Evolutionary conservation across 2,888 invertebrate species (phyloP), one percentile per base, ranked within the genome.

Genomic region (Tridacna gigas): DNA sequence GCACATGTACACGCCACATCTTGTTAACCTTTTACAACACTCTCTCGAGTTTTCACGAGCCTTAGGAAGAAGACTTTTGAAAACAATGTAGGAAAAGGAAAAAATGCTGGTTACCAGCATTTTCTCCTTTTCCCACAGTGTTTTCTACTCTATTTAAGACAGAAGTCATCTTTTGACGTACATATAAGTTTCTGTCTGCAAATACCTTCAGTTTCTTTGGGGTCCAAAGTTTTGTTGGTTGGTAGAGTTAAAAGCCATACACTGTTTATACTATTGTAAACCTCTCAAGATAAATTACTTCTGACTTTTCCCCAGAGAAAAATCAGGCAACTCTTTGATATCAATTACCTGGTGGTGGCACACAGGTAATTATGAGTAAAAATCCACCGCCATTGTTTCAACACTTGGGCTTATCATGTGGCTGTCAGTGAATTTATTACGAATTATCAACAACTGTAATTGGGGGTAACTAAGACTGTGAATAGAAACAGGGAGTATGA

Each of bases 361-460:
- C 60, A 60, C n/a, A 63, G 63, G 63, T 63, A 63, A 63, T 63
- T 63, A 26, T 13, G 22, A 63, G 63, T 18, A 63, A 63, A 63
- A 63, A 56, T 63, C 63, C 63, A 20, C 56, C 56, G 22, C 12
- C 63, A 63, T 63, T 63, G 63, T 63, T 63, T 63, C n/a, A 63
- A n/a, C n/a, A n/a, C 26, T 22, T 3, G 3, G 63, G 63, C 63
- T 63, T 63, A 63, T 63, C 63, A 63, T 63, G 26, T 63, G 63
- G 63, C 13, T 63, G 63, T 22, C 63, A 22, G 63, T 63, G 63
- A 26, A 63, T 56, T 56, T 56, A 56, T 56, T 56, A 56, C n/a
- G 67, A 67, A 67, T n/a, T 66, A 66, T 66, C 66, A 26, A 18
- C 66, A 66, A 66, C 28, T 65, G 28, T 65, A 65, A 65, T 65